Evolutionary conservation across 2,797 vertebrate genomes (phyloP).

Genomic region (Hippoglossus hippoglossus): DNA sequence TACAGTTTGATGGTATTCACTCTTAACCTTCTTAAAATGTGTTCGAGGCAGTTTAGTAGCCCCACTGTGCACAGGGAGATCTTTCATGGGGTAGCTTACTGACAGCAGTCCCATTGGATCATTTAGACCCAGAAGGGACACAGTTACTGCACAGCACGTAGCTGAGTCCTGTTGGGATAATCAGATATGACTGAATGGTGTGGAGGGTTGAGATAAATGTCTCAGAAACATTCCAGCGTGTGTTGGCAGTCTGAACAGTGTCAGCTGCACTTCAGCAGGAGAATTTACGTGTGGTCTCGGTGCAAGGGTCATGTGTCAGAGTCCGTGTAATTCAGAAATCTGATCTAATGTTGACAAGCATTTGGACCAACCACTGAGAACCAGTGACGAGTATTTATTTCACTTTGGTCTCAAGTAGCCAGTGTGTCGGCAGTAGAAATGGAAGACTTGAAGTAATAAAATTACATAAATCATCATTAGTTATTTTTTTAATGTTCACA

Average conservation of each 20-base stretch:
- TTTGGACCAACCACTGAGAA: not conserved
- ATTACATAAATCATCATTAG: no score
- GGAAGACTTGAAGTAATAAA: not conserved
- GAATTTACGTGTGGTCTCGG: not conserved
- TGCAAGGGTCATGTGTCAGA: not conserved
- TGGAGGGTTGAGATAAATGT: not conserved
- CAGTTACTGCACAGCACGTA: not conserved
- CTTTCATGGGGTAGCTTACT: not conserved
- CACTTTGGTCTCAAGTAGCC: not conserved
- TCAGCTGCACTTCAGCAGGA: not conserved
- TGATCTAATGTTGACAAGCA: conserved; percentile 4
- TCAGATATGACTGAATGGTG: not conserved
- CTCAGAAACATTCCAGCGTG: conserved; percentile 3
- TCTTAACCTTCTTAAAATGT: not conserved
- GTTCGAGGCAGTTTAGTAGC: not conserved
- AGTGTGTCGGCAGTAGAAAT: not conserved
- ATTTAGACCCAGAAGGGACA: not conserved
- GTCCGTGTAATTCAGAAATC: not conserved
- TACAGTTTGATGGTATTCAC: not conserved
- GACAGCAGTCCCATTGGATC: not conserved
- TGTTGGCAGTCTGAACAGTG: not conserved
- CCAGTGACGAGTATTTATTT: not conserved
- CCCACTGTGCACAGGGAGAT: not conserved
- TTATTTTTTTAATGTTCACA: no score
- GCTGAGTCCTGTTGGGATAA: not conserved